Base-by-base conservation (phyloP, 1,140 invertebrate genomes). In the Bombus confusus region DNA sequence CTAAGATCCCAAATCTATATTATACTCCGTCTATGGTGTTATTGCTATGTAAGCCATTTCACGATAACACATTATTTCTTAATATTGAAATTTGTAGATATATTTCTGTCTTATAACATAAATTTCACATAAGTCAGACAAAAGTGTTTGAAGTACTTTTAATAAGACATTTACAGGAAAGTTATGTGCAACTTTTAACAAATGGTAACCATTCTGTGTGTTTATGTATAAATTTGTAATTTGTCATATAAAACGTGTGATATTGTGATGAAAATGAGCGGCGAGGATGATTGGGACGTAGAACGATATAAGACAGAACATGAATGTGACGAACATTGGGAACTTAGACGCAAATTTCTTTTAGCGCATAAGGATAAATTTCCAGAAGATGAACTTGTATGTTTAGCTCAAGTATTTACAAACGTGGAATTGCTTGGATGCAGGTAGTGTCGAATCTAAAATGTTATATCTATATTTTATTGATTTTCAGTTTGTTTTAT, bases 361-460 rank as follows among this genome's bases (percentile, higher is more conserved):
- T 88, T 96, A 69, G 93, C 96, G 10, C 97, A 98, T 94, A 96
- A 97, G 91, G 95, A 97, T 31, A 96, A 96, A 89, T 98, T 97
- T 94, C 94, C 96, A 1, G 96, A 97, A 93, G 97, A 98, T 71
- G 96, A 97, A 87, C 94, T 98, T 18, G 95, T 98, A 59, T 98
- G 98, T 94, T 95, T 98, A 78, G 97, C 98, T 25, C 97, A 97
- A 95, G 97, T 97, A 22, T 98, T 98, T 92, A 96, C 96, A 0
- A 98, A 98, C 93, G 96, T 98, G 64, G 98, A 98, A 93, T 96
- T 98, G 79, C 95, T 98, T 90, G 98, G 98, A 68, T 98, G 98
- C 95, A 96, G 96, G 97, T 98, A 95, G 94, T 28, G 90, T 43
- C 5, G 6, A 8, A 52, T 52, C 18, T 52, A 22, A 52, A 52